These are phyloP conservation scores for Aptenodytes patagonicus DNA, from an alignment of 2,113 vertebrate species.

Conservation along the genomic window DNA sequence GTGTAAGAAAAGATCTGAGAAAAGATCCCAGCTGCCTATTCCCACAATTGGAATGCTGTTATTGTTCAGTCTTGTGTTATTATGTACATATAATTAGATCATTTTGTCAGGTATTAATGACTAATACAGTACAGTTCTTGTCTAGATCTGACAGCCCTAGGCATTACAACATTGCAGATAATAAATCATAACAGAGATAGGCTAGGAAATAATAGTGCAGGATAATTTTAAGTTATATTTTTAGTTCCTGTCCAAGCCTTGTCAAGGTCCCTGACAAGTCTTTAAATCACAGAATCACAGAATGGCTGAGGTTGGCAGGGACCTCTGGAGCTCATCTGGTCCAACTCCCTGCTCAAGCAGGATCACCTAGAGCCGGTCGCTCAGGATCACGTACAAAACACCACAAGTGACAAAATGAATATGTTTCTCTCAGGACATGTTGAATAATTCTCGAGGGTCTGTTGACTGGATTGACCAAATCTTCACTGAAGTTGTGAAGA, in stretches of 20 bases:
- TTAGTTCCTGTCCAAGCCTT: neutral
- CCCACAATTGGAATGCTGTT: neutral
- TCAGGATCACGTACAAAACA: neutral
- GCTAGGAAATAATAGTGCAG: neutral
- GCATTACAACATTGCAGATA: neutral
- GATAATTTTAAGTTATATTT: neutral
- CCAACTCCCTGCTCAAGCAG: neutral
- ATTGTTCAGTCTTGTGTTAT: neutral
- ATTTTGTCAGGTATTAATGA: neutral
- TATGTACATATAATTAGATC: neutral
- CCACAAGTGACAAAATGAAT: neutral
- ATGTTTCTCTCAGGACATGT: neutral
- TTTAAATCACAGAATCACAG: neutral
- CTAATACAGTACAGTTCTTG: neutral
- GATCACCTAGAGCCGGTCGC: rapidly evolving
- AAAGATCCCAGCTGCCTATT: neutral
- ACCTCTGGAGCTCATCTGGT: neutral
- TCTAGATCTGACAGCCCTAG: neutral
- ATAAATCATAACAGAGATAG: neutral
- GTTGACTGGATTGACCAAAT: neutral
- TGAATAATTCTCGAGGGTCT: neutral
- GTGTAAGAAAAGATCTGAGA: neutral
- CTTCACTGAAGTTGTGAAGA: neutral
- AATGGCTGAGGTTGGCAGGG: neutral
- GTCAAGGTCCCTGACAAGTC: neutral